phyloP scores from a whole-genome alignment of 2,888 invertebrate species.

The Harpalus rufipes region DNA sequence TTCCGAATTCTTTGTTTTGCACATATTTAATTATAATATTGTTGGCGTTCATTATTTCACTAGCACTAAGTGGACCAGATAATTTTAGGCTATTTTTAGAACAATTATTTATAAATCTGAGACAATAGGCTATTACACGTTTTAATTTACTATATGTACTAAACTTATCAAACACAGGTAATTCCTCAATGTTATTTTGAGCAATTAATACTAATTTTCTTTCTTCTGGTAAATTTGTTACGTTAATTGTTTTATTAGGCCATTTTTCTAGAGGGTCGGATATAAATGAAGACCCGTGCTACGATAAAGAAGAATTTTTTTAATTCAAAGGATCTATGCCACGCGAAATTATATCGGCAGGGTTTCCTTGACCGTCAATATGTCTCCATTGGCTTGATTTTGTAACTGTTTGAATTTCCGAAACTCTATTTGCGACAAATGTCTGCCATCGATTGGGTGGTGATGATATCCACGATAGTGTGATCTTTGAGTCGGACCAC shows the following conservation, averaged over 20 bases:
- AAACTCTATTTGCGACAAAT: conserved; percentile 34
- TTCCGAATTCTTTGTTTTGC: not conserved
- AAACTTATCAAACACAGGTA: not conserved
- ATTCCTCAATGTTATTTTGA: not conserved
- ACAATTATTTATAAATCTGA: conserved; percentile 12
- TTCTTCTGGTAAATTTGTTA: conserved; percentile 23
- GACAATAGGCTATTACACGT: conserved; percentile 18
- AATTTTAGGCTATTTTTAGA: not conserved
- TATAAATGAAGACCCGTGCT: conserved; percentile 2
- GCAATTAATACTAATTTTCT: conserved; percentile 1
- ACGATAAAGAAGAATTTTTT: conserved; percentile 13
- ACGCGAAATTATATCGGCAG: conserved; percentile 6
- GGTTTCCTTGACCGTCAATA: conserved; percentile 21
- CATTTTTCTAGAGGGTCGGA: not conserved
- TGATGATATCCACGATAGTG: conserved; percentile 37
- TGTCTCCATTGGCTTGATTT: conserved; percentile 27
- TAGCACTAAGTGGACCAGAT: not conserved
- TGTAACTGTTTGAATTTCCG: conserved; percentile 20
- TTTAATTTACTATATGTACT: conserved; percentile 14
- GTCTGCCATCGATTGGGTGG: conserved; percentile 18
- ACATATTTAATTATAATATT: conserved; percentile 5
- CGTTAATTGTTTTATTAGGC: conserved; percentile 7
- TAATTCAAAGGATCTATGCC: conserved; percentile 13
- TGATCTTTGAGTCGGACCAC: conserved; percentile 36
- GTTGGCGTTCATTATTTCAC: not conserved